Percentiles rank a stretch among this genome's conserved stretches.
These are phyloP conservation scores for Drosophila mettleri DNA, from an alignment of 2,888 invertebrate species.

Conservation along the genomic window DNA sequence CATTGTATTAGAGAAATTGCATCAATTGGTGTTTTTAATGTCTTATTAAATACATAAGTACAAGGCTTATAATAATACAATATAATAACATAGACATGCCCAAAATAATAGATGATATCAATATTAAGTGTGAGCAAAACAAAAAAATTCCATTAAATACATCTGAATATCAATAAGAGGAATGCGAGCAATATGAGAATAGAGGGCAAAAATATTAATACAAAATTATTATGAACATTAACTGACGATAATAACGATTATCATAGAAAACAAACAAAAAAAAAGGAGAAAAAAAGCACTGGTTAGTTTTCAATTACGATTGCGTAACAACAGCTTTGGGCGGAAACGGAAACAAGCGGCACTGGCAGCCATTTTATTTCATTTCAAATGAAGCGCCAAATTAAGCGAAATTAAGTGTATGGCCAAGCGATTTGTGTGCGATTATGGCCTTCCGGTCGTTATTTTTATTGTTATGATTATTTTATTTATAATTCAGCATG, in stretches of 20 bases:
- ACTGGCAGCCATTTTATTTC: conserved; percentile 44
- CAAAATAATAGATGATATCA: conserved; percentile 20
- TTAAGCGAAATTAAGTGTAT: conserved; percentile 27
- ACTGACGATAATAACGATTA: conserved; percentile 17
- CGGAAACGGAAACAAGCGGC: conserved; percentile 62
- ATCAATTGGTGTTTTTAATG: conserved; percentile 43
- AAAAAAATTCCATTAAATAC: too few species aligned
- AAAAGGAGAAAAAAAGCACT: conserved; percentile 5
- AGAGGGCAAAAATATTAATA: conserved; percentile 6
- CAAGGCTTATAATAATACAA: conserved; percentile 24
- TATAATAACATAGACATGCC: conserved; percentile 42
- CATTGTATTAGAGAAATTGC: conserved; percentile 22
- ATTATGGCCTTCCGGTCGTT: conserved; percentile 43
- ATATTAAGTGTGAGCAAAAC: conserved; percentile 11
- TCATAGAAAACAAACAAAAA: background rate
- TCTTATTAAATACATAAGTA: conserved; percentile 30
- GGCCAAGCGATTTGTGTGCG: conserved; percentile 16
- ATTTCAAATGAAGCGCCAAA: conserved; percentile 32
- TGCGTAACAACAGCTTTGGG: conserved; percentile 25
- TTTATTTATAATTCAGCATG: conserved; percentile 3
- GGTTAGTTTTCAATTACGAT: conserved; percentile 20
- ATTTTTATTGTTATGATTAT: conserved; percentile 9
- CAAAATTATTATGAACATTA: conserved; percentile 15
- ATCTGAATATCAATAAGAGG: background rate
- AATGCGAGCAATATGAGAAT: background rate